phyloP scores from a whole-genome alignment of 1,140 invertebrate genomes.

The Drosophila watanabei region DNA sequence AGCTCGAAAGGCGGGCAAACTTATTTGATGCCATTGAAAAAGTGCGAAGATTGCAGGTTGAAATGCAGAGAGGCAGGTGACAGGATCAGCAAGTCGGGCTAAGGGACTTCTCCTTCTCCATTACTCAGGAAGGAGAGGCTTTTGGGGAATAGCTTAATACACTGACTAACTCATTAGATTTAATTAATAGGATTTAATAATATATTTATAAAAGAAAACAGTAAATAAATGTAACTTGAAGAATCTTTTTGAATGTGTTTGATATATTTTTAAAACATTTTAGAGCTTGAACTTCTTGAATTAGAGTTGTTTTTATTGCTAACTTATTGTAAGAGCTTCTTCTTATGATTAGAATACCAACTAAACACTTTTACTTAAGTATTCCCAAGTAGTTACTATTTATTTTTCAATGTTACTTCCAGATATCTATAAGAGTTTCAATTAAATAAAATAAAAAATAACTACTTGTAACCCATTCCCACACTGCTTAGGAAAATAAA shows the following conservation, averaged over 20 bases:
- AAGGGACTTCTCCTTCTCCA: background rate
- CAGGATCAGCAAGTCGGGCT: background rate
- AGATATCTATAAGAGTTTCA: too few species aligned
- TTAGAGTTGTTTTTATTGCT: background rate
- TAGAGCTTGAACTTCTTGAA: background rate
- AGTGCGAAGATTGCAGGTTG: background rate
- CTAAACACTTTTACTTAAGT: background rate
- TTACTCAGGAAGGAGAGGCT: background rate
- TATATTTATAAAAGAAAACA: too few species aligned
- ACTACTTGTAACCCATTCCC: conserved; percentile 27
- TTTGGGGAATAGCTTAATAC: background rate
- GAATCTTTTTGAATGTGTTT: background rate
- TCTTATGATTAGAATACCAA: background rate
- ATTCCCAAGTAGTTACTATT: background rate
- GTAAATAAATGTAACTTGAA: background rate
- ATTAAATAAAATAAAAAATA: conserved; percentile 10
- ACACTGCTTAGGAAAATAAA: conserved; percentile 11
- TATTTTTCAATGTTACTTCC: background rate
- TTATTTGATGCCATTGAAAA: conserved; percentile 2
- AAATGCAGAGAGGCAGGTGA: background rate
- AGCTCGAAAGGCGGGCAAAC: background rate
- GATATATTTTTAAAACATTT: background rate
- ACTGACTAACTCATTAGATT: conserved; percentile 13
- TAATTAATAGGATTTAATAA: background rate
- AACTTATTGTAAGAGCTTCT: background rate